Base-by-base conservation (phyloP, 2,113 vertebrate species). In the Calidris pugnax region DNA sequence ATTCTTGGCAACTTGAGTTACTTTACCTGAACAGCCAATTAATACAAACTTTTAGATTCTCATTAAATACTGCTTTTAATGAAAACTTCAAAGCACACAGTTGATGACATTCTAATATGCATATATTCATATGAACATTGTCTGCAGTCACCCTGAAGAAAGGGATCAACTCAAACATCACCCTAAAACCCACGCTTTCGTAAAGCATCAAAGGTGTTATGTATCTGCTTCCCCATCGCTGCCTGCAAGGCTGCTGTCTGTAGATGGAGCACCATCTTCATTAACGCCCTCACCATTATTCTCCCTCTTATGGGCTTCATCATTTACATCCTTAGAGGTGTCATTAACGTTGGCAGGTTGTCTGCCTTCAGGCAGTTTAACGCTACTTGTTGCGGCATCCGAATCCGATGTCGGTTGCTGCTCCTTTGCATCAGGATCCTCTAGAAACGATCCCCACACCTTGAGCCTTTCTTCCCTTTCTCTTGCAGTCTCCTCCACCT, bases 391-490 rank as follows among this genome's bases (percentile, higher is more conserved):
- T 33, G 95, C 64, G 1, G 91, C 88, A 90, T 96, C 41, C 0
- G 68, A 94, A 28, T 95, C 84, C 17, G 95, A 82, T 12, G 77
- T 53, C 17, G 76, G 77, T 53, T 95, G 94, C 32, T 94, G 94
- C 78, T 91, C 97, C 60, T 89, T 93, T 60, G 88, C 53, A 68
- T 98, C 91, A 4, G 97, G 96, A 24, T 95, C 93, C 7, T 97
- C 98, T 60, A 99, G 97, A 97, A 99, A 99, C 1, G 97, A 80
- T 22, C 98, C 98, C 99, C 99, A 99, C 27, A 98, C 98, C 92
- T 99, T 99, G 30, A 99, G 97, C 83, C 99, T 98, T 97, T 99
- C 99, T 97, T 99, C 99, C 32, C 99, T 98, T 96, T 99, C 99
- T 59, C 99, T 98, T 30, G 98, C 97, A 12, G 99, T 99, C 97